Evolutionary conservation across 2,113 vertebrate genomes (phyloP), one percentile per base, ranked within the genome.

Genomic region (Rhynchomys soricoides): DNA sequence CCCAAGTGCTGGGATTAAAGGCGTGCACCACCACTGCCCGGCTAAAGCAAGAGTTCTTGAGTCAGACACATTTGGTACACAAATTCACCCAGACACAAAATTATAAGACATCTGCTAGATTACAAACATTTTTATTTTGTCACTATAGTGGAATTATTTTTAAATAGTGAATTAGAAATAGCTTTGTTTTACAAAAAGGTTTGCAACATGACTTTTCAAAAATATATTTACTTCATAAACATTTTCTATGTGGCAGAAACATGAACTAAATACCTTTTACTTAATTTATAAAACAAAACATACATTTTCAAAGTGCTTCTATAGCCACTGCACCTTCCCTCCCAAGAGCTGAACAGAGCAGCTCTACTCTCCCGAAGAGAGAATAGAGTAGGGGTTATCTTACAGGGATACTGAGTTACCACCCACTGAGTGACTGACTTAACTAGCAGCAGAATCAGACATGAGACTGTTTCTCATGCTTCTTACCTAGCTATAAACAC

Each of bases 101-200:
- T 26, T 62, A 73, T 68, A 86, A 75, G 68, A 79, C 43, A 82
- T 19, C 16, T 57, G 8, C 11, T 87, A 40, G 81, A 45, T 95
- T 81, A 90, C 64, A 71, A 85, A 92, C 19, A 45, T 70, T 73
- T 97, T 97, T 96, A 94, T 87, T 94, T 95, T 93, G 82, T 71
- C 64, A 92, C 24, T 43, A 78, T 22, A 75, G 3, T 45, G 86
- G 86, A 88, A 45, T 91, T 91, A 74, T 74, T 88, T 95, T 95
- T 82, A 97, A 97, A 96, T 79, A 91, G 22, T 94, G 26, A 95
- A 88, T 70, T 92, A 93, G 68, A 95, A 94, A 89, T 64, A 96
- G 3, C n/a, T 91, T 88, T 85, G 26, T 70, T 94, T 95, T 79
- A 95, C 90, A 75, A 87, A 71, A 95, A 43, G 22, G 89, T 83